phyloP scores from a whole-genome alignment of 2,888 invertebrate species.

The Heliconius hortense region DNA sequence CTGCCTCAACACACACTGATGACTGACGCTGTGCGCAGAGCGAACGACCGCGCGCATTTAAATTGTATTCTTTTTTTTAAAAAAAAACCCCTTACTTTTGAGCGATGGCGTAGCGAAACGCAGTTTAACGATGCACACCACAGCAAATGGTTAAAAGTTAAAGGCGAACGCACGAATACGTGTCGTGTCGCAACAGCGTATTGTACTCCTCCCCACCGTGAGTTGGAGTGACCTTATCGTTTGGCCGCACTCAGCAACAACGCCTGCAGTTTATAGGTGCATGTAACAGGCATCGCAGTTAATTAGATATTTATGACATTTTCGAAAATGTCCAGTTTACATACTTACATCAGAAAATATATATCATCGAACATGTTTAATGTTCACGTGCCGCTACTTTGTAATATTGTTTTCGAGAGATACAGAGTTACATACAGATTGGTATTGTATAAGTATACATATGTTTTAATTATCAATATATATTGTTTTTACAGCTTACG shows the following conservation, averaged over 20 bases:
- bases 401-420: conserved; percentile 4
- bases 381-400: neutral
- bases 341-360: neutral
- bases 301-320: conserved; percentile 23
- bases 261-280: conserved; percentile 57
- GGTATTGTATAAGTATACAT: neutral
- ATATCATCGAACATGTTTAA: neutral
- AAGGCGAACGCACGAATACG: conserved; percentile 38
- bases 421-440: neutral
- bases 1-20: conserved; percentile 66
- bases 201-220: conserved; percentile 65
- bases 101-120: conserved; percentile 40
- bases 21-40: conserved; percentile 65
- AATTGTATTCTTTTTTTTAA: conserved; percentile 57
- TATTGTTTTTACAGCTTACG: neutral
- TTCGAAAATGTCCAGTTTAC: neutral
- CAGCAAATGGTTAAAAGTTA: conserved; percentile 44
- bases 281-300: conserved; percentile 31
- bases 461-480: conserved; percentile 1
- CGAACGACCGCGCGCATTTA: conserved; percentile 53
- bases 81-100: conserved; percentile 45
- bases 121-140: conserved; percentile 47
- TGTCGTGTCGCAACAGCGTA: conserved; percentile 60
- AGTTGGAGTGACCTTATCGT: conserved; percentile 72
- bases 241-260: conserved; percentile 69